Evolutionary conservation across 2,797 vertebrate species (phyloP).

Genomic region (Arrhamphus sclerolepis): DNA sequence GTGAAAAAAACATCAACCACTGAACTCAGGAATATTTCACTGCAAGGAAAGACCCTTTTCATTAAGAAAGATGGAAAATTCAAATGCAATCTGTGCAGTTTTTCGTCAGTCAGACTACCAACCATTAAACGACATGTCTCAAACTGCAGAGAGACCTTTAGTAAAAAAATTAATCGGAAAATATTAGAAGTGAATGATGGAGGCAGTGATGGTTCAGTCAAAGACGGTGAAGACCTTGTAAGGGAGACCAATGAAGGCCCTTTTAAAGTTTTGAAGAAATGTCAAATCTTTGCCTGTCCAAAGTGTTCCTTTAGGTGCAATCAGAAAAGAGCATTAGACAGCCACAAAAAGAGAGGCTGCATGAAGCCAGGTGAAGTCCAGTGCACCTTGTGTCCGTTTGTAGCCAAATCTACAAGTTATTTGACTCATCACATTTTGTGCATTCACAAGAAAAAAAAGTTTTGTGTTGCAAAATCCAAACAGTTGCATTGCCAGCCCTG

Average conservation of each 20-base stretch:
- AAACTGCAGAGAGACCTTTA: slow-evolving; percentile 57
- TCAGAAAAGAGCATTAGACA: slow-evolving; percentile 84
- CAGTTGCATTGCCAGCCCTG: slow-evolving; percentile 83
- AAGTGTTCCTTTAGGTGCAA: slow-evolving; percentile 87
- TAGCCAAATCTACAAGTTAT: slow-evolving; percentile 76
- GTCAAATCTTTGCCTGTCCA: slow-evolving; percentile 80
- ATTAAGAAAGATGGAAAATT: slow-evolving; percentile 78
- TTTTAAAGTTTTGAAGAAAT: slow-evolving; percentile 25
- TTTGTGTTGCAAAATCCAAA: slow-evolving; percentile 13
- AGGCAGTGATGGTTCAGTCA: slow-evolving; percentile 1
- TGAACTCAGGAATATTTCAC: neutral
- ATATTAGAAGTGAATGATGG: slow-evolving; percentile 20
- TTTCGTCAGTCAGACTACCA: slow-evolving; percentile 82
- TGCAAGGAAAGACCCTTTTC: slow-evolving; percentile 21
- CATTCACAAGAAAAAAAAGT: slow-evolving; percentile 69
- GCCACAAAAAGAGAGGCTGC: slow-evolving; percentile 85
- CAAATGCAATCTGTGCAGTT: slow-evolving; percentile 84
- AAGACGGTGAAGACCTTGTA: neutral
- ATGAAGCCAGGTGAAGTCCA: slow-evolving; percentile 77
- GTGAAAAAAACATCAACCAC: slow-evolving; percentile 8
- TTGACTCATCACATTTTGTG: slow-evolving; percentile 76
- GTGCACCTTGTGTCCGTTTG: slow-evolving; percentile 84
- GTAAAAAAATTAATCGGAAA: slow-evolving; percentile 24
- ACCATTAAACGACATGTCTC: slow-evolving; percentile 83
- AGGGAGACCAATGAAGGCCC: neutral